Conservation (phyloP, 2,888 invertebrate species). For the Amphipyra tragopoginis region DNA sequence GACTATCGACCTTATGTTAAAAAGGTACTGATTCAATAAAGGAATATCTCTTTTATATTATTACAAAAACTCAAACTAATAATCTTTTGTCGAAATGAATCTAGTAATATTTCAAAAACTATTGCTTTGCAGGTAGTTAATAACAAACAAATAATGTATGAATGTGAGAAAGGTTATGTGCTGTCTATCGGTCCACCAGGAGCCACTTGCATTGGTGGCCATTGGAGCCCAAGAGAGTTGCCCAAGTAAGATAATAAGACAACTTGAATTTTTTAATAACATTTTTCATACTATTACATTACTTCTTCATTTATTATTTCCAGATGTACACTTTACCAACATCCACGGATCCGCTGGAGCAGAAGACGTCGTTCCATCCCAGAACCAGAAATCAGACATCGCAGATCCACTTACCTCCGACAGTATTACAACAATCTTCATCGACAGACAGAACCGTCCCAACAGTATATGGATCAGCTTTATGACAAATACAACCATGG, state of each 20-base stretch:
- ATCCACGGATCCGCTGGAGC: slow-evolving; percentile 96
- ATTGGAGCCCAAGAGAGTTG: slow-evolving; percentile 97
- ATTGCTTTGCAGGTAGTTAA: slow-evolving; percentile 90
- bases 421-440: slow-evolving; percentile 82
- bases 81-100: no score
- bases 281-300: not conserved
- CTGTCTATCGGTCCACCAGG: slow-evolving; percentile 96
- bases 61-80: no score
- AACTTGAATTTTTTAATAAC: not conserved
- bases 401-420: slow-evolving; percentile 80
- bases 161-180: slow-evolving; percentile 97
- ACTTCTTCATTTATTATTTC: not conserved
- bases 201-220: slow-evolving; percentile 98
- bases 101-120: no score
- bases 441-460: slow-evolving; percentile 70
- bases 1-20: slow-evolving; percentile 98
- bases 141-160: slow-evolving; percentile 98
- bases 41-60: no score
- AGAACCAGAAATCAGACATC: slow-evolving; percentile 79
- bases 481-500: slow-evolving; percentile 86
- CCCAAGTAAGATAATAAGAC: slow-evolving; percentile 90
- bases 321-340: slow-evolving; percentile 95
- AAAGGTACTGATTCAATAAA: slow-evolving; percentile 88
- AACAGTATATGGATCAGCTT: slow-evolving; percentile 75
- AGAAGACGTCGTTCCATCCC: slow-evolving; percentile 91